Evolutionary conservation across 2,888 invertebrate genomes (phyloP).

Genomic region (Phyto melanocephala): DNA sequence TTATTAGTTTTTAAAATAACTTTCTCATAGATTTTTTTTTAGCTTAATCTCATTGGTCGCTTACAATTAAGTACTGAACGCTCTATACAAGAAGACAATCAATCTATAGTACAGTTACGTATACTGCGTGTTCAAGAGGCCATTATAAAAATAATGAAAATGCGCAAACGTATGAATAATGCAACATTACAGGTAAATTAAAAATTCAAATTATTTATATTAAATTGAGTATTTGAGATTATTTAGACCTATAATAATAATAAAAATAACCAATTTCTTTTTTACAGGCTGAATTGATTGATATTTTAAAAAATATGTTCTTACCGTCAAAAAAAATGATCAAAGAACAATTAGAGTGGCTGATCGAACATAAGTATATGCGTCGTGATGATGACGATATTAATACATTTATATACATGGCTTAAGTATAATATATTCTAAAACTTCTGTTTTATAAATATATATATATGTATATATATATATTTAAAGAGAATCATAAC

Average conservation of each 20-base stretch:
- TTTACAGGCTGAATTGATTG: constrained; percentile 93
- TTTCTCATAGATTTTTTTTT: constrained; percentile 54
- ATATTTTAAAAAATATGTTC: constrained; percentile 99
- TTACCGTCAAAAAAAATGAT: constrained; percentile 99
- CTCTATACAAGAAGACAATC: constrained; percentile 98
- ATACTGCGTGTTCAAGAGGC: constrained; percentile 97
- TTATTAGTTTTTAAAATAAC: neutral
- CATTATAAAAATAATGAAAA: constrained; percentile 99
- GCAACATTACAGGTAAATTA: constrained; percentile 89
- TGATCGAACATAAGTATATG: constrained; percentile 99
- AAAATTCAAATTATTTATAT: neutral
- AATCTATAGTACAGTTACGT: constrained; percentile 97
- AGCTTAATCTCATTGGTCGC: constrained; percentile 95
- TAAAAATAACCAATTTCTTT: no score
- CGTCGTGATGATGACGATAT: constrained; percentile 97
- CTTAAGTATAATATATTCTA: constrained; percentile 80
- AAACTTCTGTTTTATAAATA: constrained; percentile 21
- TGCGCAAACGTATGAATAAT: constrained; percentile 96
- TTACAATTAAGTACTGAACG: constrained; percentile 96
- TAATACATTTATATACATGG: constrained; percentile 98
- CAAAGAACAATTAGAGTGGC: constrained; percentile 99
- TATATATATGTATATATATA: constrained; percentile 26
- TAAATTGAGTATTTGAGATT: no score
- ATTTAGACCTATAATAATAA: no score
- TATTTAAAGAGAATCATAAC: constrained; percentile 26